Base-by-base conservation (phyloP, 2,888 invertebrate species). In the Epinotia nisella region DNA sequence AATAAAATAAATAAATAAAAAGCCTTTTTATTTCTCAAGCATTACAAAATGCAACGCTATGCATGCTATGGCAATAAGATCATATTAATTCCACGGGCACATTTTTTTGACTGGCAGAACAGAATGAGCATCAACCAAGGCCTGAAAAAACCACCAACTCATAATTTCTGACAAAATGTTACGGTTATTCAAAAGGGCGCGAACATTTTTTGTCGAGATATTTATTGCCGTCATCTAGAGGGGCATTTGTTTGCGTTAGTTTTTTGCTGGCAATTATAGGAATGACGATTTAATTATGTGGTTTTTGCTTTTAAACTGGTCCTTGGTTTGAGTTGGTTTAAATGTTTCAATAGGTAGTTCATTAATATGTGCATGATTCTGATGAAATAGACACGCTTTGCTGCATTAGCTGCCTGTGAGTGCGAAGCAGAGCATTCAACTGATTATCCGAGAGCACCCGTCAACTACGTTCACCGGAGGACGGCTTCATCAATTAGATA, bases 81-180 rank as follows among this genome's bases (percentile, higher is more conserved):
- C 15, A 15, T 45, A 45, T 15, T 49, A 49, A 49, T 49, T n/a
- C n/a, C 49, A 49, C 49, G 1, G 5, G 5, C 49, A 3, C 49
- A 15, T 49, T 49, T 53, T 24, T 56, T 29, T 7, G 7, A 39
- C 11, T 17, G 19, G 21, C 45, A 10, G 39, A 61, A 59, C 45
- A 10, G 39, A 61, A 59, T 53, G 58, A 74, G 75, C 77, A 76
- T 77, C 81, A 78, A 78, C 80, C 84, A 85, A 79, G 74, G 75
- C 78, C 80, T 76, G 76, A 78, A 81, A 82, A 86, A 85, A 87
- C 84, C 78, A 80, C 73, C 76, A 77, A 61, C 55, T 41, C 81
- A 80, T 92, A 92, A 92, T 92, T n/a, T 91, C 92, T 90, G 89
- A 92, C 91, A 90, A 92, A 92, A 92, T 90, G 89, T 90, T 87